These are phyloP conservation scores for Cabera pusaria DNA, from an alignment of 2,888 invertebrate species.

Conservation along the genomic window DNA sequence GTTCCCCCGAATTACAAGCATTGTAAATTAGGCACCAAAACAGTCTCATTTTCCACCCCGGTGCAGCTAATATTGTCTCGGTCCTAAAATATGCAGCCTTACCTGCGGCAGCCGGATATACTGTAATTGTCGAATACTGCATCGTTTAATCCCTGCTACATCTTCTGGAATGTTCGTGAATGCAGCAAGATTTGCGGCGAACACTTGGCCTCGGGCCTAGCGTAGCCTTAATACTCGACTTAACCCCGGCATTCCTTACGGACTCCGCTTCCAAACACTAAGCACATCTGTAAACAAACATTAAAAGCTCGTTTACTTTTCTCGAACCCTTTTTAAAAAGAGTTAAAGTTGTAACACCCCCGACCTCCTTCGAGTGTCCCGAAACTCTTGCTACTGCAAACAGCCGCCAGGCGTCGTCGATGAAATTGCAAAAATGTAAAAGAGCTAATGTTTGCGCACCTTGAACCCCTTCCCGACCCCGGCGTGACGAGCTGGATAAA, in stretches of 20 bases:
- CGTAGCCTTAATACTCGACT: slow-evolving; percentile 62
- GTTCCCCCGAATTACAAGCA: slow-evolving; percentile 66
- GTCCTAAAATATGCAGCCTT: slow-evolving; percentile 74
- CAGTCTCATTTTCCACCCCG: slow-evolving; percentile 84
- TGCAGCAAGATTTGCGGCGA: slow-evolving; percentile 76
- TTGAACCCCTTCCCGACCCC: slow-evolving; percentile 81
- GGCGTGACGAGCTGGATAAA: slow-evolving; percentile 83
- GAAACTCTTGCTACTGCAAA: slow-evolving; percentile 64
- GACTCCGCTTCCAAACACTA: slow-evolving; percentile 47
- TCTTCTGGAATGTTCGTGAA: slow-evolving; percentile 80
- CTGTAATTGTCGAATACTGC: slow-evolving; percentile 79
- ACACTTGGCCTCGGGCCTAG: slow-evolving; percentile 77
- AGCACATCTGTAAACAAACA: slow-evolving; percentile 55
- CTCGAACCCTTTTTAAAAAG: slow-evolving; percentile 62
- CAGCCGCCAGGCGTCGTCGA: slow-evolving; percentile 73
- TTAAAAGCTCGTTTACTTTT: slow-evolving; percentile 69
- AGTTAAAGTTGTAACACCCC: slow-evolving; percentile 68
- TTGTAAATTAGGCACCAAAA: slow-evolving; percentile 77
- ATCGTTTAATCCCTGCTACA: slow-evolving; percentile 77
- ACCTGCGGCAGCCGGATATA: slow-evolving; percentile 72
- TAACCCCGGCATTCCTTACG: slow-evolving; percentile 59
- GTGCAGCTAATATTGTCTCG: slow-evolving; percentile 81
- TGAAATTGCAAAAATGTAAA: slow-evolving; percentile 84
- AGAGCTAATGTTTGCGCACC: slow-evolving; percentile 83
- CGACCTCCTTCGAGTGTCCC: slow-evolving; percentile 53